Evolutionary conservation across 2,113 vertebrate species (phyloP), one percentile per base, ranked within the genome.

Genomic region (Argyrosomus japonicus): DNA sequence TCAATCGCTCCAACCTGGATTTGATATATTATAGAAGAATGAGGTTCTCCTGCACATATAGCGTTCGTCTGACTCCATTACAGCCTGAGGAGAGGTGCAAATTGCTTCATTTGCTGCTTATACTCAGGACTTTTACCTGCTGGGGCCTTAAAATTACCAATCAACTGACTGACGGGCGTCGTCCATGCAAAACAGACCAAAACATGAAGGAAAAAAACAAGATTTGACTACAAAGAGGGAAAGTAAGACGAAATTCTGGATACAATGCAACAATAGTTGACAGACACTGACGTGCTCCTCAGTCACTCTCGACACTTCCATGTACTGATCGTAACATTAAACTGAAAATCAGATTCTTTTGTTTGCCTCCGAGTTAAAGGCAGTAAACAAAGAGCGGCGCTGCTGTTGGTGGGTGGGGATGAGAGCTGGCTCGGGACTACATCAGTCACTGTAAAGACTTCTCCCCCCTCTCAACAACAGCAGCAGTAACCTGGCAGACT

Each of bases 71-170:
- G 82, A 68, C 76, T 81, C 61, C 54, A 75, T 61, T 63, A 54
- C 36, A 78, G 79, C 58, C 79, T 13, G 72, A 83, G 65, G 79
- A 81, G 54, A 74, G 25, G 40, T 13, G 19, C 17, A 76, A 76
- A 87, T 85, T 60, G 81, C 13, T 83, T 85, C 70, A 85, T 89
- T 87, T 83, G 67, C 64, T 73, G 65, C 70, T 67, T 63, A 71
- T 61, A 70, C 27, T 83, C 72, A 9, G 61, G 48, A 77, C 77
- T 79, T 76, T 43, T 56, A 71, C 82, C 84, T 78, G 76, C 84
- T 64, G 79, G 79, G 79, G 68, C 73, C 18, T 77, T 78, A 27
- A 85, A 83, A 87, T 89, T 78, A 77, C 82, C 87, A 85, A 90
- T 88, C 81, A 84, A 4, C 73, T 15, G 78, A 68, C 4, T 84